Percentiles rank a stretch among this genome's conserved stretches.
phyloP scores from a whole-genome alignment of 2,113 vertebrate species.

The Penelope pileata region DNA sequence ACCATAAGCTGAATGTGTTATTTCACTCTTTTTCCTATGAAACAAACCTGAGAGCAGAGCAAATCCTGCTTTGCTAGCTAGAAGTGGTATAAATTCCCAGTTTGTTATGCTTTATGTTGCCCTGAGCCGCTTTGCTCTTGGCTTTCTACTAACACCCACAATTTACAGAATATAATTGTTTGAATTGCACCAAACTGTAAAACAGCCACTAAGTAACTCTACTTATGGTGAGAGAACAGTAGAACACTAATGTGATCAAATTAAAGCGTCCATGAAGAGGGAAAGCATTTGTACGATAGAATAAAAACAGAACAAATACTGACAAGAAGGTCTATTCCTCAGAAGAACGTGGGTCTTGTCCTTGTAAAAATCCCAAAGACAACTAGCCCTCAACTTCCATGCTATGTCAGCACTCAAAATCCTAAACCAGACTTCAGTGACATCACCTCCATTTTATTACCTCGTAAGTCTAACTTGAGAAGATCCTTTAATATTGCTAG shows the following conservation, averaged over 20 bases:
- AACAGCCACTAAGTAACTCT: neutral
- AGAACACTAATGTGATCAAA: neutral
- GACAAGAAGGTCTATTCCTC: neutral
- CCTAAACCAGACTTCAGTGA: neutral
- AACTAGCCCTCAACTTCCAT: neutral
- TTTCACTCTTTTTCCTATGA: neutral
- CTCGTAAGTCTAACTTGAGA: neutral
- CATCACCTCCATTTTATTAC: neutral
- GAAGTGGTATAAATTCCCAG: neutral
- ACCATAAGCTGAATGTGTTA: neutral
- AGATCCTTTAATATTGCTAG: neutral
- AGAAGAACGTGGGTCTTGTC: neutral
- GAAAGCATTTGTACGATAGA: neutral
- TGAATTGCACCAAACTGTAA: conserved; percentile 16
- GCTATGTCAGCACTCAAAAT: neutral
- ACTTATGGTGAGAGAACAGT: neutral
- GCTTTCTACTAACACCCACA: neutral
- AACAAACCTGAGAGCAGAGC: neutral
- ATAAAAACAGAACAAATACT: neutral
- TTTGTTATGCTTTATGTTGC: neutral
- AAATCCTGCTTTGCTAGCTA: neutral
- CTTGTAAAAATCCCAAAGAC: neutral
- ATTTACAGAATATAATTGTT: neutral
- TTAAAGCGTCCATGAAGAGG: neutral
- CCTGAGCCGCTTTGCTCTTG: neutral